Base-by-base conservation (phyloP, 2,888 invertebrate species). In the Acronicta aceris region DNA sequence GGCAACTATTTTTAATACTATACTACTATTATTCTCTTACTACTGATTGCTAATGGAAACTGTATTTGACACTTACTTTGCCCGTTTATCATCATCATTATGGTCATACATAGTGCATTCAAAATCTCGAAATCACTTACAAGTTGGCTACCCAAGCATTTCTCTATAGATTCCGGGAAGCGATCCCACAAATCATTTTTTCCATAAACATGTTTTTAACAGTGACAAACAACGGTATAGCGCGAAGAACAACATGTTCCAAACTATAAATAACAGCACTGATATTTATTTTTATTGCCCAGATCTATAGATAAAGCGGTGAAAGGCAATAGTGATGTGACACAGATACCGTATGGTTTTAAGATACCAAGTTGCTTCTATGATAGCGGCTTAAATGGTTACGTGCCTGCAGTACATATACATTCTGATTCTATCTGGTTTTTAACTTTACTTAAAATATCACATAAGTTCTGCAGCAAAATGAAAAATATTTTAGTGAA, bases 261-360 rank as follows among this genome's bases (percentile, higher is more conserved):
- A 51, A 74, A 63, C 75, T 69, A 79, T 77, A 83, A 83, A 86
- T 82, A 81, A 69, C 73, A 65, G 58, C 54, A 55, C 57, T 75
- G 73, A 79, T 83, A 82, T 82, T 84, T 82, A 83, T 84, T 86
- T 86, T 86, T 85, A 85, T 79, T 77, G 78, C 81, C 51, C 40
- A 76, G 74, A 76, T 78, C 71, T 65, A 59, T 46, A 74, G 76
- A 82, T 71, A 71, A 64, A 68, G 61, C 65, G 72, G 82, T 76
- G 80, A 81, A 80, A 82, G 79, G 66, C 57, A 50, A 71, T 65
- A 52, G 66, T 69, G 54, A 68, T 70, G 61, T 71, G 69, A 70
- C 69, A 71, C 66, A 66, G 71, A 70, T 70, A 71, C 71, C 65
- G 36, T 27, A 46, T 17, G 45, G 30, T 25, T 48, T 45, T 40